Conservation (phyloP, 37 sponge, comb jelly and placozoan genomes). For the Sycon ciliatum region DNA sequence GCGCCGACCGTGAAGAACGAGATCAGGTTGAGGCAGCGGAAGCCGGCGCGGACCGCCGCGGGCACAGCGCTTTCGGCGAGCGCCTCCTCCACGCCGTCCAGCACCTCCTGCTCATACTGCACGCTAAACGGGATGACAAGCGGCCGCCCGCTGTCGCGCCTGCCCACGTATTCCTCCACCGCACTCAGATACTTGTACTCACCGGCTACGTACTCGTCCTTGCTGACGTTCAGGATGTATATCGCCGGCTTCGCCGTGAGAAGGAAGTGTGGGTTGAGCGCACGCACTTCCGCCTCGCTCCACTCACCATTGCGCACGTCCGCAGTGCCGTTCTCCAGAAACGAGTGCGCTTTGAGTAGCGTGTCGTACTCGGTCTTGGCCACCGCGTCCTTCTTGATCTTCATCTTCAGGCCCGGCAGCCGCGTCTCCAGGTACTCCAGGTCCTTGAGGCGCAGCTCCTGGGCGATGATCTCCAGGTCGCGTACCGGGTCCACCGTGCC, state of each 20-base stretch:
- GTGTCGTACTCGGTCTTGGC: constrained; percentile 63
- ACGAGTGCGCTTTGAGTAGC: constrained; percentile 31
- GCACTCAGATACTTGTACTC: constrained; percentile 82
- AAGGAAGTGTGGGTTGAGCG: constrained; percentile 86
- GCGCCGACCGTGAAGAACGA: constrained; percentile 94
- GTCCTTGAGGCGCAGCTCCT: constrained; percentile 11
- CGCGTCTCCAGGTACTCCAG: too few species aligned
- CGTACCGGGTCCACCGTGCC: neutral
- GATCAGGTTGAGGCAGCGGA: constrained; percentile 73
- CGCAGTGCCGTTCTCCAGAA: constrained; percentile 44
- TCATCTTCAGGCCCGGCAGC: constrained; percentile 54
- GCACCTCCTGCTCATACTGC: constrained; percentile 58
- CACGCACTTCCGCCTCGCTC: constrained; percentile 63
- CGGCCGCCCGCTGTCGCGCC: constrained; percentile 63
- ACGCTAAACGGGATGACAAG: constrained; percentile 86
- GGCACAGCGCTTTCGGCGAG: constrained; percentile 37
- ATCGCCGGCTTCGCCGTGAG: constrained; percentile 85
- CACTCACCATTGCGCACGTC: constrained; percentile 59
- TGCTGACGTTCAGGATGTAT: constrained; percentile 83
- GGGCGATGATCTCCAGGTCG: constrained; percentile 6
- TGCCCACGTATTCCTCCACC: constrained; percentile 85
- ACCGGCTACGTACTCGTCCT: too few species aligned
- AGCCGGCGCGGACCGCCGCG: constrained; percentile 84
- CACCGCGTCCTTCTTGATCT: constrained; percentile 63
- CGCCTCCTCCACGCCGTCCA: constrained; percentile 16